phyloP scores from a whole-genome alignment of 2,113 vertebrate species.

The Ictidomys tridecemlineatus region DNA sequence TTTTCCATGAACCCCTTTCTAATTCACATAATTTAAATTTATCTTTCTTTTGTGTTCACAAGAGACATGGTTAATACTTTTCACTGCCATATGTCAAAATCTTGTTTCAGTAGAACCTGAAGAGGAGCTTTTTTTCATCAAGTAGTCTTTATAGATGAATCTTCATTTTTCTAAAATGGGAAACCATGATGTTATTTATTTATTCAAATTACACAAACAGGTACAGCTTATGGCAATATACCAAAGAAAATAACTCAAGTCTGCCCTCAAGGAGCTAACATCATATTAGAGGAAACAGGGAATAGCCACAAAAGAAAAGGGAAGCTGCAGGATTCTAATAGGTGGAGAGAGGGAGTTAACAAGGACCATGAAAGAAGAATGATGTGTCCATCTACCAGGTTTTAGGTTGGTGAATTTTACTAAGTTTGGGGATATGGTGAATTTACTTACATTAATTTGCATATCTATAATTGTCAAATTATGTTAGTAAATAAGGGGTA shows the following conservation, averaged over 20 bases:
- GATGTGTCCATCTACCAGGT: not conserved
- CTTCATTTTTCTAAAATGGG: not conserved
- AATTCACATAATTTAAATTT: not conserved
- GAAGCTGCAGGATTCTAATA: not conserved
- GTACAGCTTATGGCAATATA: not conserved
- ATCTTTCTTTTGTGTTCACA: not conserved
- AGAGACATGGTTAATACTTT: not conserved
- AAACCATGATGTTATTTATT: not conserved
- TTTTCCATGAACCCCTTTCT: not conserved
- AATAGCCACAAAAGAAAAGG: not conserved
- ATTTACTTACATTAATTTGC: not conserved
- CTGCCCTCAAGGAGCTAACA: not conserved
- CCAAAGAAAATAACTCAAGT: constrained; percentile 4
- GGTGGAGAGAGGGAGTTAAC: accelerated
- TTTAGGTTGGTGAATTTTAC: not conserved
- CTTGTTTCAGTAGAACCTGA: not conserved
- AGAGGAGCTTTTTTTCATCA: not conserved
- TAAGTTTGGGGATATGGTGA: not conserved
- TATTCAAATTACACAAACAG: not conserved
- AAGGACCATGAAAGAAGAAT: not conserved
- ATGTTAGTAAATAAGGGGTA: not conserved
- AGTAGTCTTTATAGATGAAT: too few species aligned
- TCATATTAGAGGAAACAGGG: not conserved
- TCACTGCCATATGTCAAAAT: not conserved
- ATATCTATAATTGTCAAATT: not conserved